Evolutionary conservation across 2,797 vertebrate species (phyloP).

Genomic region (Melanitta fusca): DNA sequence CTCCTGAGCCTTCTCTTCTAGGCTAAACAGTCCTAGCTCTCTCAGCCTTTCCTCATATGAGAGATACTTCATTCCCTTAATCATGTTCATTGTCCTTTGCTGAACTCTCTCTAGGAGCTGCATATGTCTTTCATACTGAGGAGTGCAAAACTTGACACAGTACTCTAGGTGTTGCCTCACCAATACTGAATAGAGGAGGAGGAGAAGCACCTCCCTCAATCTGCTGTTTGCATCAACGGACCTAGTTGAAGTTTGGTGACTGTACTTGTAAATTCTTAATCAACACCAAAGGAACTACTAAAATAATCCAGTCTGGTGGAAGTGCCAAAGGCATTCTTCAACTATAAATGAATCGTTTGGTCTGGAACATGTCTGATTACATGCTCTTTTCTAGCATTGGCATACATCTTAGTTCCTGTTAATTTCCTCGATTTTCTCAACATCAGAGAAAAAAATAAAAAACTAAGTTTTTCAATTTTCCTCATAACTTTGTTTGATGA

Average conservation of each 20-base stretch:
- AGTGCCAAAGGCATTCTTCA: not conserved
- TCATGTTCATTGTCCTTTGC: not conserved
- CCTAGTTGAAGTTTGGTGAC: not conserved
- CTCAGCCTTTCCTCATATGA: not conserved
- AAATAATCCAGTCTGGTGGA: not conserved
- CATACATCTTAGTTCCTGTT: not conserved
- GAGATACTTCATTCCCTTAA: not conserved
- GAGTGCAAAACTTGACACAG: not conserved
- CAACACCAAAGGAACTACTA: not conserved
- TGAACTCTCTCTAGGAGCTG: not conserved
- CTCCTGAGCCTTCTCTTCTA: fast-evolving
- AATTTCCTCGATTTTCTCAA: not conserved
- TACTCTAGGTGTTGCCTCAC: not conserved
- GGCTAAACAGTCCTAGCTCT: not conserved
- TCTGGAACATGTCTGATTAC: not conserved
- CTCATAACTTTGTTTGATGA: not conserved
- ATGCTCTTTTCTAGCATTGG: not conserved
- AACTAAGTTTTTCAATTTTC: not conserved
- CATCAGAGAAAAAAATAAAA: not conserved
- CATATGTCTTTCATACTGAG: not conserved
- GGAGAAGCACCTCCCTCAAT: not conserved
- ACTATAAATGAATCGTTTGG: not conserved
- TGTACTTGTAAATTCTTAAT: not conserved
- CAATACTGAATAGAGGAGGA: not conserved
- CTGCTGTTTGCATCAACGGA: not conserved